Evolutionary conservation across 1,140 invertebrate genomes (phyloP).

Genomic region (Pseudomyrmex flavicornis): DNA sequence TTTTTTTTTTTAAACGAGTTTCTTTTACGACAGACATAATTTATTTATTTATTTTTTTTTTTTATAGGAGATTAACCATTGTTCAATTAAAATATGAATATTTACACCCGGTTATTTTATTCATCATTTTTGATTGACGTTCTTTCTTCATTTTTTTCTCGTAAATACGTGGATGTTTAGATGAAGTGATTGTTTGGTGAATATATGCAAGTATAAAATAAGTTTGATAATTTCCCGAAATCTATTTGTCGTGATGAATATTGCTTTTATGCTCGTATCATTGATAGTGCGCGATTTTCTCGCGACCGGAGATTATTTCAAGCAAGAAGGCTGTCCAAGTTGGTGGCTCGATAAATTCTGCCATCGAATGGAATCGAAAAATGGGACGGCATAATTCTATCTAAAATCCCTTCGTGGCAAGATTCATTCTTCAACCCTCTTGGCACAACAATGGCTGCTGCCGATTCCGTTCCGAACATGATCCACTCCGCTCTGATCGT

Average conservation of each 20-base stretch:
- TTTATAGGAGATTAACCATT: background rate
- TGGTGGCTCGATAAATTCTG: constrained; percentile 67
- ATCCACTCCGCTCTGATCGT: constrained; percentile 51
- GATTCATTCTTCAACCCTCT: constrained; percentile 71
- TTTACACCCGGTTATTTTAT: background rate
- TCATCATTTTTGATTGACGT: background rate
- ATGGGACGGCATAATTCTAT: constrained; percentile 68
- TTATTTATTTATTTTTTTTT: background rate
- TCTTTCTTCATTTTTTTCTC: background rate
- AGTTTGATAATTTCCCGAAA: background rate
- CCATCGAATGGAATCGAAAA: constrained; percentile 72
- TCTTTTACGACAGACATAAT: background rate
- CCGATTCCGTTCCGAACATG: constrained; percentile 60
- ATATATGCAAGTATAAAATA: background rate
- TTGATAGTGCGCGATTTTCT: constrained; percentile 61
- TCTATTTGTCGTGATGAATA: constrained; percentile 28
- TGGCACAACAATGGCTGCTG: constrained; percentile 68
- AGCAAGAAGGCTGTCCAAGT: constrained; percentile 47
- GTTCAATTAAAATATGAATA: background rate
- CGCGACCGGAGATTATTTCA: constrained; percentile 63
- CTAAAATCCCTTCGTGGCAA: constrained; percentile 69
- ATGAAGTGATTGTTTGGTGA: background rate
- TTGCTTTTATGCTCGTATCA: constrained; percentile 24
- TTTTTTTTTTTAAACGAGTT: background rate
- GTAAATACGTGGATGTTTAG: background rate